Percentiles rank a stretch among this genome's conserved stretches.
Conservation (phyloP, 2,797 vertebrate genomes). For the Ateles fusciceps region DNA sequence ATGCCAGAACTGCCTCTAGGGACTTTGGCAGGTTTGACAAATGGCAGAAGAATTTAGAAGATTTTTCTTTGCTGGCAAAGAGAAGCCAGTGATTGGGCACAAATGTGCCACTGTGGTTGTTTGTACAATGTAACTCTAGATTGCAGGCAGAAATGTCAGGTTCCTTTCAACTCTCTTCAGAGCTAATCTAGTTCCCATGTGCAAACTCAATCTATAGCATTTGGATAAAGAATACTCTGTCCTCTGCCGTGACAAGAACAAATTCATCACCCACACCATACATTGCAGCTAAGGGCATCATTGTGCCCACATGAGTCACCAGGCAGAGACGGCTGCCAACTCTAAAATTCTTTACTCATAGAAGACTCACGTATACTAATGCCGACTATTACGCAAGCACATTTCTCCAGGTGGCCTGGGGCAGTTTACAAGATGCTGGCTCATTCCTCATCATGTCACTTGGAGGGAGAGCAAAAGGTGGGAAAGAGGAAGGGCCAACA, state of each 20-base stretch:
- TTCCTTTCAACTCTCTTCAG: not conserved
- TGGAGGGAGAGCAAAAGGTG: not conserved
- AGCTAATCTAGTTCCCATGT: not conserved
- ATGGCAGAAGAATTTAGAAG: not conserved
- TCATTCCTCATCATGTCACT: not conserved
- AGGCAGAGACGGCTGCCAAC: not conserved
- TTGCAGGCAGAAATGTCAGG: not conserved
- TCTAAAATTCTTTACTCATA: constrained; percentile 35
- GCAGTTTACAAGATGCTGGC: not conserved
- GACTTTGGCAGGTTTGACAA: not conserved
- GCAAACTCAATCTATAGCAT: not conserved
- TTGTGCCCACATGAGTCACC: not conserved
- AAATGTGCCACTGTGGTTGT: not conserved
- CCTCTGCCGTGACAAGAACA: not conserved
- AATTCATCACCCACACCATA: not conserved
- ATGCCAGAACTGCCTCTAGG: not conserved
- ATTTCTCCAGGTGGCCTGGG: not conserved
- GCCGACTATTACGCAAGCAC: not conserved
- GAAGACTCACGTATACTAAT: not conserved
- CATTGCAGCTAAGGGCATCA: not conserved
- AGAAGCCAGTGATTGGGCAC: not conserved
- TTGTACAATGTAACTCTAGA: not conserved
- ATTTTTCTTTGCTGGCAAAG: not conserved
- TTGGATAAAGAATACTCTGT: not conserved
- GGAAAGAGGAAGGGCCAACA: not conserved